Percentiles rank a stretch among this genome's conserved stretches.
These are phyloP conservation scores for Trichopria drosophilae DNA, from an alignment of 2,888 invertebrate species.

Conservation along the genomic window DNA sequence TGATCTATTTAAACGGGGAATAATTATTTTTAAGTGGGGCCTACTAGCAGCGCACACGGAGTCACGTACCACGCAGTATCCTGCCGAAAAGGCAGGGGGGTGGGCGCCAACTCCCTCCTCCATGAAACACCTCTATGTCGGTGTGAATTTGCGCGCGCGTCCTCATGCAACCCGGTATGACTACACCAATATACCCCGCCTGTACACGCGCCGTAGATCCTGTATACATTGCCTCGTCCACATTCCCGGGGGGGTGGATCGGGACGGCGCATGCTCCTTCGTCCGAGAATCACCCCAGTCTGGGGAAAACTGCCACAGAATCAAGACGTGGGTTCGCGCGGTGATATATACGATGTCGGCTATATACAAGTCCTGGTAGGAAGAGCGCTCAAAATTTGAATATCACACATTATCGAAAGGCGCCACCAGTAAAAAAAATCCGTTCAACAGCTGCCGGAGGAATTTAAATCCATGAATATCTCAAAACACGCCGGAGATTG, in stretches of 20 bases:
- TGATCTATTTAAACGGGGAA: too few species aligned
- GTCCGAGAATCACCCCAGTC: slow-evolving; percentile 55
- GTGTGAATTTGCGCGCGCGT: slow-evolving; percentile 21
- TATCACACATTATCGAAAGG: too few species aligned
- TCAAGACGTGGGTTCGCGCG: slow-evolving; percentile 52
- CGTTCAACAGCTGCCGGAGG: too few species aligned
- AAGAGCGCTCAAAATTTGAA: neutral
- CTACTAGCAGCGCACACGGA: too few species aligned
- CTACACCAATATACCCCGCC: slow-evolving; percentile 23
- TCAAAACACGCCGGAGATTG: neutral
- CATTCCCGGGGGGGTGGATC: slow-evolving; percentile 47
- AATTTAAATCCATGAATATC: too few species aligned
- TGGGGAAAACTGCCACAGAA: slow-evolving; percentile 55
- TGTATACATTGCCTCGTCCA: slow-evolving; percentile 37
- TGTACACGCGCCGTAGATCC: slow-evolving; percentile 1
- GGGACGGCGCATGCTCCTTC: slow-evolving; percentile 55
- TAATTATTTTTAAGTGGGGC: too few species aligned
- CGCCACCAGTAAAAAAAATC: too few species aligned
- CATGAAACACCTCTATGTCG: slow-evolving; percentile 31
- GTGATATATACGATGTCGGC: slow-evolving; percentile 44
- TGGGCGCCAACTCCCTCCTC: slow-evolving; percentile 34
- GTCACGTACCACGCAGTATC: too few species aligned
- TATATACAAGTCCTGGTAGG: slow-evolving; percentile 22
- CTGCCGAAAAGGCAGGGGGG: too few species aligned
- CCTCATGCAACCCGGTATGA: neutral